These are phyloP conservation scores for Mormoops blainvillei DNA, from an alignment of 2,113 vertebrate species.

Conservation along the genomic window DNA sequence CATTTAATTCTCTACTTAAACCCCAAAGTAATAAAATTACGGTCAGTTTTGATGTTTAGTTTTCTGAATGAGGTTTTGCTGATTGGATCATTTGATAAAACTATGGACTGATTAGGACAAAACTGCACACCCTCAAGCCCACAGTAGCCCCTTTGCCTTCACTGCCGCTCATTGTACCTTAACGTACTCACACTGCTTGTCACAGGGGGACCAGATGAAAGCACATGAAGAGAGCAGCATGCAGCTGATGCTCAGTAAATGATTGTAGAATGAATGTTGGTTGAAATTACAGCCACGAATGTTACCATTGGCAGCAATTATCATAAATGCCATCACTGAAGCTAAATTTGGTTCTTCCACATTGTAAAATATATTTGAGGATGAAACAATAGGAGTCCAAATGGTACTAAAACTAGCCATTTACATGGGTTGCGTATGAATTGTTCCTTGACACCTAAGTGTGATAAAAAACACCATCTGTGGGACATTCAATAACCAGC, in stretches of 20 bases:
- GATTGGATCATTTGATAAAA: not conserved
- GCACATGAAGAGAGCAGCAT: not conserved
- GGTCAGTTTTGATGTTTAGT: not conserved
- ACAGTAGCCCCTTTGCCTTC: not conserved
- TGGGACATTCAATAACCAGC: not conserved
- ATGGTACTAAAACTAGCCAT: not conserved
- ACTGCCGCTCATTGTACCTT: not conserved
- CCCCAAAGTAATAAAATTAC: not conserved
- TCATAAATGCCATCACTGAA: not conserved
- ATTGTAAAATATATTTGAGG: not conserved
- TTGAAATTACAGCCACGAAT: not conserved
- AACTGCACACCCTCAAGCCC: not conserved
- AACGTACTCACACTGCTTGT: not conserved
- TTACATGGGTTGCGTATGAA: not conserved
- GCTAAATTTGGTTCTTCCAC: conserved; percentile 8
- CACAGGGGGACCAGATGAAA: not conserved
- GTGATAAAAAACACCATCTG: conserved; percentile 1
- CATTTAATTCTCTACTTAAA: not conserved
- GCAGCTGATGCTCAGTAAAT: not conserved
- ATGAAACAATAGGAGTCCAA: not conserved
- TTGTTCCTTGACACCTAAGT: not conserved
- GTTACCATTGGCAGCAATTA: not conserved
- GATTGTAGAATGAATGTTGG: not conserved
- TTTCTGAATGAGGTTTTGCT: not conserved
- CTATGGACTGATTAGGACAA: not conserved